These are phyloP conservation scores for Colletes latitarsis DNA, from an alignment of 1,140 invertebrate genomes.

Conservation along the genomic window DNA sequence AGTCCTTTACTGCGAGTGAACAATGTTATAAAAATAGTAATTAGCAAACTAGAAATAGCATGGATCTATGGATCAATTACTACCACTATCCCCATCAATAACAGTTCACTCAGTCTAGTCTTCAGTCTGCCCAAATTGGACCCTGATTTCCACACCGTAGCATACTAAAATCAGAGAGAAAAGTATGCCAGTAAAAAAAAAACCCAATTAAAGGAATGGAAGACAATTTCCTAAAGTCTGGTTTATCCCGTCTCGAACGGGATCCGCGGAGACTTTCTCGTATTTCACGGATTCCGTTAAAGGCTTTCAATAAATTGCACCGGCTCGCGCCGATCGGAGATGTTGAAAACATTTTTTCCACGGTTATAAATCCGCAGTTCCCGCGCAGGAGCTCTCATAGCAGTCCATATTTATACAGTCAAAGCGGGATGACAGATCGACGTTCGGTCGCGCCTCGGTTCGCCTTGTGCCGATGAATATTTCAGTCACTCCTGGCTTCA, in stretches of 20 bases:
- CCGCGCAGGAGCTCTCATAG: not conserved
- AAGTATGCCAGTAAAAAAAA: no score
- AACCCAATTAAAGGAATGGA: not conserved
- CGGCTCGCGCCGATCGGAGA: not conserved
- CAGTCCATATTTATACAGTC: conserved; percentile 48
- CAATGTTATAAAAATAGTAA: no score
- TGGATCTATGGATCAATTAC: no score
- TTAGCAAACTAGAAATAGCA: no score
- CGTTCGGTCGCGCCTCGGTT: conserved; percentile 66
- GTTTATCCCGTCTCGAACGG: not conserved
- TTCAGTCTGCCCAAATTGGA: no score
- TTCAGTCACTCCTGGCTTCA: conserved; percentile 63
- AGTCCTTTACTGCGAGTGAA: no score
- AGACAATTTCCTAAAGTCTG: not conserved
- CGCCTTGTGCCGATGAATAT: conserved; percentile 65
- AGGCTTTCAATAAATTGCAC: not conserved
- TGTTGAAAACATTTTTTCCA: not conserved
- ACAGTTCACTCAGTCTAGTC: no score
- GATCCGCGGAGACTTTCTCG: not conserved
- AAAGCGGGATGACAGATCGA: conserved; percentile 67
- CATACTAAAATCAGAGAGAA: no score
- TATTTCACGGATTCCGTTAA: no score
- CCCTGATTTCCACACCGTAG: no score
- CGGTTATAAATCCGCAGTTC: not conserved
- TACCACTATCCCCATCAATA: no score